Conservation (phyloP, 2,113 vertebrate species). For the Telmatochromis sp. region DNA sequence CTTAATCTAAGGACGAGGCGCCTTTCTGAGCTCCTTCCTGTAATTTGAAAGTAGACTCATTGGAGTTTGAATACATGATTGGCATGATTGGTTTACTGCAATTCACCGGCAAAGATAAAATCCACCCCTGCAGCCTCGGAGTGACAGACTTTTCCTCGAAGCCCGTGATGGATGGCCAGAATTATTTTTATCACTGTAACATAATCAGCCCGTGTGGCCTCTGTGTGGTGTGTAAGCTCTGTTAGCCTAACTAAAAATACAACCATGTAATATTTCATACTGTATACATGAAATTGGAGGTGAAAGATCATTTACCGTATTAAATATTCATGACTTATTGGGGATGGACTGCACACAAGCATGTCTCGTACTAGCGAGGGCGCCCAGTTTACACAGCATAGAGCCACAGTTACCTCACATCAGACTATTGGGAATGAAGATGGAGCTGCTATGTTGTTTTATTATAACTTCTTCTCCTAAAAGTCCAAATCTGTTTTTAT, state of each 20-base stretch:
- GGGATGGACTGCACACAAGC: neutral
- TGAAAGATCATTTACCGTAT: slow-evolving; percentile 48
- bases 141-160: neutral
- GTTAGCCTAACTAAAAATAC: slow-evolving; percentile 42
- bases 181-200: slow-evolving; percentile 59
- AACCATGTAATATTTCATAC: slow-evolving; percentile 22
- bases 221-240: neutral
- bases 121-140: neutral
- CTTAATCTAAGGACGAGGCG: neutral
- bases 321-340: slow-evolving; percentile 53
- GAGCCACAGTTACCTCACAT: neutral
- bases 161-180: slow-evolving; percentile 39
- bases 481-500: neutral
- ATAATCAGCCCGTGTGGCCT: slow-evolving; percentile 31
- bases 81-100: neutral
- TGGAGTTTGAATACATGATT: neutral
- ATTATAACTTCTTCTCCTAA: neutral
- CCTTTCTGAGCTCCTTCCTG: neutral
- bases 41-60: slow-evolving; percentile 12
- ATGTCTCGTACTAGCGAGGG: neutral
- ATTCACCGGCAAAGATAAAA: slow-evolving; percentile 13
- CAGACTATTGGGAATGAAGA: neutral
- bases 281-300: slow-evolving; percentile 17
- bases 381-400: neutral
- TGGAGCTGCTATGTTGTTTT: neutral